phyloP scores from a whole-genome alignment of 1,140 invertebrate species.

The Coptotermes formosanus region DNA sequence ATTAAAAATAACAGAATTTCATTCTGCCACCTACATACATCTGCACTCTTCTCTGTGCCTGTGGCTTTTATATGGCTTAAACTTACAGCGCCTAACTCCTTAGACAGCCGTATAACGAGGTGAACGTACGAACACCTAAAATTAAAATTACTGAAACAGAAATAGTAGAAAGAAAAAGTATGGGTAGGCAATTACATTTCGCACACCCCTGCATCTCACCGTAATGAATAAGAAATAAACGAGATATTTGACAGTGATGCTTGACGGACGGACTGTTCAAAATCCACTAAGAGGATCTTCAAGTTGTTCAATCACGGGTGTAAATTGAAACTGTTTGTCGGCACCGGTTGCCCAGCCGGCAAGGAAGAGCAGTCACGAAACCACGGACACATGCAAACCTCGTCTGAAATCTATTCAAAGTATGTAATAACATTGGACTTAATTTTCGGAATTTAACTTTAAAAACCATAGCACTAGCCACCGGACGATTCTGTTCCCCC shows the following conservation, averaged over 20 bases:
- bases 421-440: no score
- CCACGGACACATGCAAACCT: background rate
- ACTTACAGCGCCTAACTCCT: no score
- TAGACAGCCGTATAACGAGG: no score
- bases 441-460: no score
- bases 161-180: background rate
- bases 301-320: background rate
- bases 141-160: background rate
- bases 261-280: background rate
- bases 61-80: no score
- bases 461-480: no score
- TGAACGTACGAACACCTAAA: no score
- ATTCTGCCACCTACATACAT: no score
- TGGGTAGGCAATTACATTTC: background rate
- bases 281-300: background rate
- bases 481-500: no score
- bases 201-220: background rate
- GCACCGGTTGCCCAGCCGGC: background rate
- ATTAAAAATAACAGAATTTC: no score
- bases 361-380: background rate
- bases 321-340: background rate
- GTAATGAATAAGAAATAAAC: background rate
- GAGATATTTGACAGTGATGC: background rate
- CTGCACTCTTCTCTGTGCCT: no score
- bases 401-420: background rate